Base-by-base conservation (phyloP, 2,797 vertebrate species). In the Chiroxiphia lanceolata region DNA sequence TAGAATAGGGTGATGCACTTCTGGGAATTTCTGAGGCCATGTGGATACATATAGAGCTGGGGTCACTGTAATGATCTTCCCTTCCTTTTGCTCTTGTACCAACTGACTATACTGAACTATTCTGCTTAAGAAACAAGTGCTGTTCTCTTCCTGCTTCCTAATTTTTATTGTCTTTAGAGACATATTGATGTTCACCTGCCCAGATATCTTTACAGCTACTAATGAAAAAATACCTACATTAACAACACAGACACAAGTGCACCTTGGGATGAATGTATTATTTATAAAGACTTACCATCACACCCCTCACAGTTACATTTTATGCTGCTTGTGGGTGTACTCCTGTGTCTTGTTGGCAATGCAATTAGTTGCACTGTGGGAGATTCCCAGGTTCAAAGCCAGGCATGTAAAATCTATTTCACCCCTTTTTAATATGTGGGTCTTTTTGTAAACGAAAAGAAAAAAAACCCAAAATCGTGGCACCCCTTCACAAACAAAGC, bases 291-390 rank as follows among this genome's bases (percentile, higher is more conserved):
- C 91, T 96, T 97, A 95, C 96, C 96, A 96, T 97, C 97, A 89
- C 95, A 97, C 90, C 91, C 95, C 92, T 93, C 87, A 93, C 96
- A 94, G 88, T 93, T 74, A 74, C 67, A 96, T 93, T 97, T 96
- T 97, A 75, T 74, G 94, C 94, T 86, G 96, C 96, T 98, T 91
- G 95, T 95, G 97, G 97, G 96, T 86, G 59, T 92, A 95, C 95
- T 94, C 95, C 96, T 96, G 96, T 50, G 89, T 96, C 96, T 97
- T 90, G 85, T 97, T 97, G 97, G 97, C 94, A 95, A 95, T 96
- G 97, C 96, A 97, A 97, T 98, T 98, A 97, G 97, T 97, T 97
- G 97, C 97, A 96, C 98, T 15, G 74, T 96, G 96, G 97, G 98
- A 97, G 97, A 96, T 93, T 97, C 77, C 40, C 95, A 97, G 96